Base-by-base conservation (phyloP, 2,888 invertebrate species). In the Oegoconia quadripuncta region DNA sequence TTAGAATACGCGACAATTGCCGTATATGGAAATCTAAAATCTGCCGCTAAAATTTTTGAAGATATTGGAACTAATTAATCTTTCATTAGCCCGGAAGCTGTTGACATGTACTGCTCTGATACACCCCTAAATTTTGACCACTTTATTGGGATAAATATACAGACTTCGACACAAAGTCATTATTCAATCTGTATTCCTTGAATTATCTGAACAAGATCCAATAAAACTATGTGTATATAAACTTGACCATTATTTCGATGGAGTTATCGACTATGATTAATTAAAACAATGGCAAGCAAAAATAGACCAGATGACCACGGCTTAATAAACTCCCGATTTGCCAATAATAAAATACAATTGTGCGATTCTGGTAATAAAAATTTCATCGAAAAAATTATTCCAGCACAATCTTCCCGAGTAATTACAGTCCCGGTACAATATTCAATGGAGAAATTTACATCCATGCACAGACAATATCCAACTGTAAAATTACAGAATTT, bases 311-410 rank as follows among this genome's bases (percentile, higher is more conserved):
- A 46, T 36, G 30, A 44, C 32, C 42, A 37, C 9, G 3, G 11
- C 1, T 32, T 47, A 12, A 18, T n/a, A n/a, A n/a, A 27, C 1
- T 49, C 44, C 3, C 29, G 33, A 2, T 18, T 35, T 20, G 22
- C 42, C 3, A 26, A 14, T n/a, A 52, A 47, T 15, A 37, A 35
- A 3, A 44, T 51, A 3, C n/a, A 8, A 16, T 44, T 50, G 44
- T 51, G 47, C 22, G 32, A 52, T 16, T 50, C 52, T 2, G 30
- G 46, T 11, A 55, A 55, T 14, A 28, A 35, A 14, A 52, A 51
- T 38, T 34, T 48, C 9, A 52, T 46, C 28, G 55, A 55, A 18
- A 46, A 48, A 9, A 46, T 50, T 14, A 50, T 53, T 12, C 47
- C 48, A 1, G 50, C 50, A 2, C 6, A 39, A 20, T 36, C 44